Evolutionary conservation across 1,140 invertebrate genomes (phyloP), one percentile per base, ranked within the genome.

Genomic region (Popillia japonica): DNA sequence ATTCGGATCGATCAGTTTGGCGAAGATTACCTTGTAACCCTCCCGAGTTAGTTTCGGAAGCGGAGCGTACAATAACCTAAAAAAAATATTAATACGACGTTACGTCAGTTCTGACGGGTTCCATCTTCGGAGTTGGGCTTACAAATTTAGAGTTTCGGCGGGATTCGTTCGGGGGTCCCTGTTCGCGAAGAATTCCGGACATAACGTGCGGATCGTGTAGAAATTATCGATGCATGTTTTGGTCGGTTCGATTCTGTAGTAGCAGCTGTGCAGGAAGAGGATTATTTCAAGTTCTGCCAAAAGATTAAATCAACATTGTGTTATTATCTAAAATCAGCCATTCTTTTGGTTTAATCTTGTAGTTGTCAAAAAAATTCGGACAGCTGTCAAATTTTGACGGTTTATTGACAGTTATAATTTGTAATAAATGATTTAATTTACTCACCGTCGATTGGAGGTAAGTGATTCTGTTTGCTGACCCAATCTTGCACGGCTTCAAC

Each of bases 211-310:
- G 83, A 89, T 83, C 9, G 90, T 91, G 76, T 88, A 91, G 83
- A 89, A 90, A 8, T 88, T 87, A 74, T 92, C 90, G 20, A 92
- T 89, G 0, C 89, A 89, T 42, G 84, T 84, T 82, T 92, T 92
- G 0, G 91, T 87, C 55, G 86, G 80, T 78, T 92, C 90, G 78
- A 90, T 85, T 48, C 88, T 87, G 78, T 87, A 89, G 75, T 89
- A 87, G 85, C 90, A 91, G 78, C 90, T 89, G 78, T 91, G 88
- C 75, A 91, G 87, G 81, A 91, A 92, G 40, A 91, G 80, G 40
- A 90, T 86, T 0, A 92, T 82, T 75, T 91, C 89, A 14, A 89
- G 85, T 83, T 93, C 91, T 87, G 86, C 6, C 27, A n/a, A 55
- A n/a, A 34, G 1, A 17, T 14, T n/a, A n/a, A n/a, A n/a, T n/a